These are phyloP conservation scores for Ophraella communa DNA, from an alignment of 2,888 invertebrate species.

Conservation along the genomic window DNA sequence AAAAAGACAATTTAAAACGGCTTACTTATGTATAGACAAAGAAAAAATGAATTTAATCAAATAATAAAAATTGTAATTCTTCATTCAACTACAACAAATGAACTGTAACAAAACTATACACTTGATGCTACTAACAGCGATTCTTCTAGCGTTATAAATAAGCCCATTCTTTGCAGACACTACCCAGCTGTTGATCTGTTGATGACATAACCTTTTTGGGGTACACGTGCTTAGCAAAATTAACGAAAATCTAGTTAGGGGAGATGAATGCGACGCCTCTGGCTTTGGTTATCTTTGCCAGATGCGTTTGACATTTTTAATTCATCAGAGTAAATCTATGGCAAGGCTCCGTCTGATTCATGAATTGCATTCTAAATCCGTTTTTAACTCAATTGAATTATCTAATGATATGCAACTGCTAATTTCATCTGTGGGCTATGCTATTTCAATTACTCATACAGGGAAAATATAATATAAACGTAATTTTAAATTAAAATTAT, in stretches of 20 bases:
- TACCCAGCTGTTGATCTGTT: not conserved
- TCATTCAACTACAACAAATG: too few species aligned
- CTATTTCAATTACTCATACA: not conserved
- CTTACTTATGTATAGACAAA: too few species aligned
- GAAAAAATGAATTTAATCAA: too few species aligned
- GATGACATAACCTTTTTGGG: not conserved
- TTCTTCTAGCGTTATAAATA: not conserved
- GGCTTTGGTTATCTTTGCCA: slow-evolving; percentile 20
- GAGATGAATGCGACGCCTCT: slow-evolving; percentile 9
- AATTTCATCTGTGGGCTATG: slow-evolving; percentile 2
- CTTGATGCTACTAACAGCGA: not conserved
- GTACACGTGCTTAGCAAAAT: not conserved
- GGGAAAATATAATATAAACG: not conserved
- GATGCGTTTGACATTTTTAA: slow-evolving; percentile 35
- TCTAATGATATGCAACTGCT: slow-evolving; percentile 14
- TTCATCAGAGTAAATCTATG: slow-evolving; percentile 26
- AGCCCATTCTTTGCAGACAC: not conserved
- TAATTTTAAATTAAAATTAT: not conserved
- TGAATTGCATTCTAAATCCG: slow-evolving; percentile 27
- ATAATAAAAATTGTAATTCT: too few species aligned
- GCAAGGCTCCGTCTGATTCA: slow-evolving; percentile 16
- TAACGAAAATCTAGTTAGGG: not conserved
- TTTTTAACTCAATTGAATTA: slow-evolving; percentile 15
- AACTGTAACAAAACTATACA: too few species aligned
- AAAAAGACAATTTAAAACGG: too few species aligned